Base-by-base conservation (phyloP, 2,888 invertebrate genomes). In the Lithosia quadra region DNA sequence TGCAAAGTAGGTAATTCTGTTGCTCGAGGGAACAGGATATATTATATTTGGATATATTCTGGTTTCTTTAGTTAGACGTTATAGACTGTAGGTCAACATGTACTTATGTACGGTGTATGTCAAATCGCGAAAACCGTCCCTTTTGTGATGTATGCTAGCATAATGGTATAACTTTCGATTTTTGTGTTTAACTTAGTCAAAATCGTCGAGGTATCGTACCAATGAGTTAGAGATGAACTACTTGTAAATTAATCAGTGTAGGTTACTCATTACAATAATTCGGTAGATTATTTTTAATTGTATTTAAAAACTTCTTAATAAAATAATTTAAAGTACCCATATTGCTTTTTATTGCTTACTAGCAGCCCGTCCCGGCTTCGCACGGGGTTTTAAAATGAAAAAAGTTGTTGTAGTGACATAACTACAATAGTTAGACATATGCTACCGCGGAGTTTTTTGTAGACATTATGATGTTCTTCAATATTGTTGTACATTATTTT, bases 271-370 rank as follows among this genome's bases (percentile, higher is more conserved):
- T 87, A 85, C 77, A 85, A 84, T 86, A 81, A 83, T 78, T 78
- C 24, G 73, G 68, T 85, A 84, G 87, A 86, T 86, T 86, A 86
- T 88, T 82, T 89, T 84, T 84, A 88, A 90, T 86, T 94, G 91
- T 94, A 94, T 94, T 93, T 92, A 93, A 93, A 58, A 91, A 85
- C 84, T 89, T 89, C 84, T 79, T 87, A 93, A 92, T 92, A 93
- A 93, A 88, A 86, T 83, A 86, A 80, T 81, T 87, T 88, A 86
- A 86, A 78, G 72, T 71, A 67, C n/a, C n/a, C 9, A 21, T 36
- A 58, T 18, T 58, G 22, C 22, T 62, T 28, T 22, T 53, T 49
- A 9, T 62, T 22, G 13, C 24, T 18, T 49, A 58, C 24, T 65
- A 24, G n/a, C n/a, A n/a, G n/a, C n/a, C n/a, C n/a, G n/a, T n/a